Evolutionary conservation across 2,888 invertebrate genomes (phyloP), one percentile per base, ranked within the genome.

Genomic region (Drosophila suboccidentalis): DNA sequence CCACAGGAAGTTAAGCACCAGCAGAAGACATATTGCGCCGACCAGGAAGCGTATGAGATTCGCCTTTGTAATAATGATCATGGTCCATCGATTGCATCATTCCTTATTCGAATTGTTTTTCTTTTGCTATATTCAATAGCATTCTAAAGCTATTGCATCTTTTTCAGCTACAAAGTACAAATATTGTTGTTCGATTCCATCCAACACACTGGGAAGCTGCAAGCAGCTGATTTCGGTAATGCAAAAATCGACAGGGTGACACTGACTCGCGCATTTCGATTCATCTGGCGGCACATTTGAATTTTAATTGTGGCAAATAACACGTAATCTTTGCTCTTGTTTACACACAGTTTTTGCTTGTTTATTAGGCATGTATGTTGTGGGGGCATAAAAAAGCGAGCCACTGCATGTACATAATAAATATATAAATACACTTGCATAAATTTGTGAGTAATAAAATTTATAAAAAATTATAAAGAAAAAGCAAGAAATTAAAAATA

Each of bases 1-100:
- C 91, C 61, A 91, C 73, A 82, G 51, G 44, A 91, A 92, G 78
- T 91, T 91, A 78, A 91, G 82, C 74, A 92, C 79, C 58, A 92
- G 67, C 66, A 92, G 82, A 75, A 93, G 80, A 73, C 90, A 82
- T 70, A 91, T 88, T 54, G 87, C 85, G 67, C 84, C 87, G 70
- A 59, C 77, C 64, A 90, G 59, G 38, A 85, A 78, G 81, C 89
- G 90, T 63, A 90, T 71, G 61, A 88, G 65, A 82, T 90, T 89
- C 68, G 80, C 75, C 59, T 85, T 89, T 71, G 91, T 90, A 64
- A 82, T 70, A 55, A 89, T 64, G 66, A 51, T 69, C 87, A 90
- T 90, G 71, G 76, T 90, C 87, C 83, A 67, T 59, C 41, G 74
- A 71, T 86, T 79, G 87, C 90, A 88, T 88, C 74, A 73, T 79